phyloP scores from a whole-genome alignment of 1,140 invertebrate genomes.

The Drosophila repleta region DNA sequence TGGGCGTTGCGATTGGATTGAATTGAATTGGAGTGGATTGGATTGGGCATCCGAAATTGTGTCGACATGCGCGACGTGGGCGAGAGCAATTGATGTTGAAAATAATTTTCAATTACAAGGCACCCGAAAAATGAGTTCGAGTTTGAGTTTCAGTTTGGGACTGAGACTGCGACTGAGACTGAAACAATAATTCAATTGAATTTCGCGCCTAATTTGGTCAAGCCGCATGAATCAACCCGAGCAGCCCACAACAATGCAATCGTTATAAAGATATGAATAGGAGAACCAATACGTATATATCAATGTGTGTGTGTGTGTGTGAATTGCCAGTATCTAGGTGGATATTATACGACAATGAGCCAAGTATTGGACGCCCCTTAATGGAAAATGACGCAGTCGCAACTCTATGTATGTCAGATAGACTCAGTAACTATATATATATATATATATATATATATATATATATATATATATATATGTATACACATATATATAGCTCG shows the following conservation, averaged over 20 bases:
- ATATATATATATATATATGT: slow-evolving; percentile 8
- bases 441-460: slow-evolving; percentile 11
- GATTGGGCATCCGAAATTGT: slow-evolving; percentile 2
- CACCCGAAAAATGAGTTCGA: slow-evolving; percentile 18
- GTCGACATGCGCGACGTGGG: slow-evolving; percentile 29
- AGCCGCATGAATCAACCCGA: slow-evolving; percentile 50
- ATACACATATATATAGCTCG: slow-evolving; percentile 1
- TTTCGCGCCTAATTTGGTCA: slow-evolving; percentile 75
- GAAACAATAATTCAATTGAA: slow-evolving; percentile 67
- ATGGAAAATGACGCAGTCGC: slow-evolving; percentile 52
- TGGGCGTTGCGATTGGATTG: slow-evolving; percentile 25
- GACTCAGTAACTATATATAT: slow-evolving; percentile 4
- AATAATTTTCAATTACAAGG: slow-evolving; percentile 65
- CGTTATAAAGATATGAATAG: slow-evolving; percentile 31
- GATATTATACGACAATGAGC: slow-evolving; percentile 21
- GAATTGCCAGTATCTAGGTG: slow-evolving; percentile 15
- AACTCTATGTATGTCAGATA: slow-evolving; percentile 24
- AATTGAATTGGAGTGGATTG: too few species aligned
- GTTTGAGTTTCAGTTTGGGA: neutral
- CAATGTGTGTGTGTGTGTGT: neutral
- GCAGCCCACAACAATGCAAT: slow-evolving; percentile 58
- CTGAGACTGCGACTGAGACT: slow-evolving; percentile 4
- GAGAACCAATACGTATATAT: slow-evolving; percentile 1
- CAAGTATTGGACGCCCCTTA: slow-evolving; percentile 17
- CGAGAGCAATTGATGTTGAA: slow-evolving; percentile 40